phyloP scores from a whole-genome alignment of 2,797 vertebrate genomes.

The Tokudaia muenninki region DNA sequence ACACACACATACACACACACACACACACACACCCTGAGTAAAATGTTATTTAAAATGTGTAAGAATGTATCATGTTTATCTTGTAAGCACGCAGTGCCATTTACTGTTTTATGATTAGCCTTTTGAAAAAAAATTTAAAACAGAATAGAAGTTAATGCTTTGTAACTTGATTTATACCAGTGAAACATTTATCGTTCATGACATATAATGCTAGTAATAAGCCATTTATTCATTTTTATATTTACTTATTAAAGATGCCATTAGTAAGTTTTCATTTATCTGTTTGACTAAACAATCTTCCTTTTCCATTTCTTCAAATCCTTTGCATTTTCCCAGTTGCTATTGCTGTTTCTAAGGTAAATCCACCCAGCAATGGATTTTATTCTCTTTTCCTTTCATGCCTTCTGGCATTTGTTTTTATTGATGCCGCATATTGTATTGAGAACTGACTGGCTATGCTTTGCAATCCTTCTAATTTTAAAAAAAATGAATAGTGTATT shows the following conservation, averaged over 20 bases:
- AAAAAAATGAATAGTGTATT: constrained; percentile 8
- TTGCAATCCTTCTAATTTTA: constrained; percentile 30
- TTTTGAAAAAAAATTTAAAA: neutral
- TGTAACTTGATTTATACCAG: neutral
- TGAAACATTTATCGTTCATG: neutral
- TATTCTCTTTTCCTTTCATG: neutral
- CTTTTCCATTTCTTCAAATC: constrained; percentile 35
- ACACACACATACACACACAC: neutral
- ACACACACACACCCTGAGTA: neutral
- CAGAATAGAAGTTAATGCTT: neutral
- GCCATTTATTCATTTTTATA: neutral
- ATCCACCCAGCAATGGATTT: neutral
- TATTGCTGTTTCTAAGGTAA: constrained; percentile 3
- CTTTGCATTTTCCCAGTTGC: neutral
- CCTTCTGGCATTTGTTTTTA: neutral
- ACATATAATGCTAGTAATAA: neutral
- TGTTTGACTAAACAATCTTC: neutral
- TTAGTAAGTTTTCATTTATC: neutral
- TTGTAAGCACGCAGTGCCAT: neutral
- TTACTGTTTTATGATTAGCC: neutral
- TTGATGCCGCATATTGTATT: neutral
- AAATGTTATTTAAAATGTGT: neutral
- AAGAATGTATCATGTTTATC: neutral
- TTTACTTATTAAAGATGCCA: neutral
- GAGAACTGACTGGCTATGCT: constrained; percentile 22